These are phyloP conservation scores for Thalassoma bifasciatum DNA, from an alignment of 2,113 vertebrate species.

Conservation along the genomic window DNA sequence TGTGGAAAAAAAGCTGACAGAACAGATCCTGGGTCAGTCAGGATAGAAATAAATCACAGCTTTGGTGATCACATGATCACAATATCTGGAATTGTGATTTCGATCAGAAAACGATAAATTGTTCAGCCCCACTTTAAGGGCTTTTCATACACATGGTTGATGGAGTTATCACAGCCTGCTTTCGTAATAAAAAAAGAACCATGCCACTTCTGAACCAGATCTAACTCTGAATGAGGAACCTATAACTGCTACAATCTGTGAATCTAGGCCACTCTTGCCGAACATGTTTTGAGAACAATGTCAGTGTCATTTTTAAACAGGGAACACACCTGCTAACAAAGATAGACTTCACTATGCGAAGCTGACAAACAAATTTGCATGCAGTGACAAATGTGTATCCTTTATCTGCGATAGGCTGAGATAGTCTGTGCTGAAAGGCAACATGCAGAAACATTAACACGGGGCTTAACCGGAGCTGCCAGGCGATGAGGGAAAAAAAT, in stretches of 20 bases:
- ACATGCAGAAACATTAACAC: slow-evolving; percentile 50
- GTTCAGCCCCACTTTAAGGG: no score
- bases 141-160: no score
- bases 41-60: no score
- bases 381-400: slow-evolving; percentile 40
- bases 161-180: not conserved
- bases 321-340: slow-evolving; percentile 33
- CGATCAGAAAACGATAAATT: no score
- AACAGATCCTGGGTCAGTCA: no score
- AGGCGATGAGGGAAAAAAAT: slow-evolving; percentile 30
- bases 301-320: not conserved
- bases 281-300: not conserved
- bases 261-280: not conserved
- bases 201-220: not conserved
- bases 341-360: slow-evolving; percentile 7
- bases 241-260: not conserved
- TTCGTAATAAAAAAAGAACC: not conserved
- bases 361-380: slow-evolving; percentile 39
- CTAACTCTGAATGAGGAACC: not conserved
- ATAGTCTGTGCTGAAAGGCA: slow-evolving; percentile 54
- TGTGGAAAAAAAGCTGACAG: no score
- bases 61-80: no score
- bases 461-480: slow-evolving; percentile 42
- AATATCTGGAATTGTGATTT: no score
- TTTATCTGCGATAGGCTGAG: slow-evolving; percentile 53